These are phyloP conservation scores for Desmodus rotundus DNA, from an alignment of 2,113 vertebrate genomes.

Conservation along the genomic window DNA sequence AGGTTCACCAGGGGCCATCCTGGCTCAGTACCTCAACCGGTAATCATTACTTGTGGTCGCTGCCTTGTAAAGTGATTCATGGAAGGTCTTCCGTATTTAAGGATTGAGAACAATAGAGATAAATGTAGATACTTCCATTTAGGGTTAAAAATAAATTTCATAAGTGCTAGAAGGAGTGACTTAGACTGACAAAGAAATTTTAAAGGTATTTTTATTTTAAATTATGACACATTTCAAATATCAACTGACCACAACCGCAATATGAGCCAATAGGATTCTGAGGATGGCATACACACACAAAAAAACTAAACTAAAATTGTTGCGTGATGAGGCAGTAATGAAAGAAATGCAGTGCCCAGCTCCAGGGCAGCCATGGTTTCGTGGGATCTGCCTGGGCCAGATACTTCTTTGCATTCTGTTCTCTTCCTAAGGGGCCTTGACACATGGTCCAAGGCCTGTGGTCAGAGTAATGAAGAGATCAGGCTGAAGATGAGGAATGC, in stretches of 20 bases:
- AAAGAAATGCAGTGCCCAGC: neutral
- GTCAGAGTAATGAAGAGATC: neutral
- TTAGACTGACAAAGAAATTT: conserved; percentile 17
- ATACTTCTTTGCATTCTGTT: neutral
- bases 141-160: neutral
- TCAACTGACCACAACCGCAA: neutral
- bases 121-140: neutral
- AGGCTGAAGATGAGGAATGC: neutral
- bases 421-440: neutral
- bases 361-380: neutral
- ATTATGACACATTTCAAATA: conserved; percentile 30
- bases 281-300: neutral
- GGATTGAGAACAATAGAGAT: neutral
- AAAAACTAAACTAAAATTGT: neutral
- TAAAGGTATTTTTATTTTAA: conserved; percentile 22
- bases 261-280: neutral
- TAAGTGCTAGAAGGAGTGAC: neutral
- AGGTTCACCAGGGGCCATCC: too few species aligned
- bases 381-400: neutral
- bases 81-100: neutral
- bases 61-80: neutral
- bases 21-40: neutral
- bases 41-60: neutral
- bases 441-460: neutral
- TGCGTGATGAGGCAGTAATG: neutral